Evolutionary conservation across 2,888 invertebrate genomes (phyloP).

Genomic region (Liposcelis brunnea): DNA sequence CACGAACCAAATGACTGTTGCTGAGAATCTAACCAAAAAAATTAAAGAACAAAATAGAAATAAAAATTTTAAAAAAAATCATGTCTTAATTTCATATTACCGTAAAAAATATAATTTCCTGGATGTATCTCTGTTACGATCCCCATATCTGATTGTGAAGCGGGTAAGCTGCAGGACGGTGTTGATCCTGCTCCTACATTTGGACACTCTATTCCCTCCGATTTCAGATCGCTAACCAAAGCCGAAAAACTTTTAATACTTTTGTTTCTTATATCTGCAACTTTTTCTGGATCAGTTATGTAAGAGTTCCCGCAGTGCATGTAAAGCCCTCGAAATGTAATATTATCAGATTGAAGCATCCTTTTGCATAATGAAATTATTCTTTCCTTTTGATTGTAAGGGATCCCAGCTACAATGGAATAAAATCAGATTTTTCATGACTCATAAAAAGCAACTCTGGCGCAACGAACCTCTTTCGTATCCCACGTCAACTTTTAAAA

Average conservation of each 20-base stretch:
- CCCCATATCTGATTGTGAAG: slow-evolving; percentile 8
- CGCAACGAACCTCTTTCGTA: slow-evolving; percentile 20
- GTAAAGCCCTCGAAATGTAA: slow-evolving; percentile 21
- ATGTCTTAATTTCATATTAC: no score
- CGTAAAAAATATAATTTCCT: slow-evolving; percentile 26
- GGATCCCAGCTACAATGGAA: slow-evolving; percentile 14
- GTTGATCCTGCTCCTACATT: slow-evolving; percentile 23
- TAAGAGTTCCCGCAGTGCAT: slow-evolving; percentile 22
- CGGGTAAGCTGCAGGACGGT: slow-evolving; percentile 22
- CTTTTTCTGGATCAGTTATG: slow-evolving; percentile 13
- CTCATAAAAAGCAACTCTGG: no score
- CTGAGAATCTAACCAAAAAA: slow-evolving; percentile 16
- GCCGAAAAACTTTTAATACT: slow-evolving; percentile 13
- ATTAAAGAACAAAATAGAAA: background rate
- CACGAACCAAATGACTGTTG: slow-evolving; percentile 21
- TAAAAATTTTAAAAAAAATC: background rate
- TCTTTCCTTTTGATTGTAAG: slow-evolving; percentile 17
- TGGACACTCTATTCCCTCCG: slow-evolving; percentile 18
- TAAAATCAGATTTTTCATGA: no score
- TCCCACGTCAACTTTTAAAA: slow-evolving; percentile 23
- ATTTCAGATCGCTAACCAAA: slow-evolving; percentile 17
- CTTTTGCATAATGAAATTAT: slow-evolving; percentile 10
- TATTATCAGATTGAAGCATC: slow-evolving; percentile 5
- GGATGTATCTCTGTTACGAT: slow-evolving; percentile 24
- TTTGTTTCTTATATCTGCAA: slow-evolving; percentile 15